Evolutionary conservation across 1,140 invertebrate species (phyloP).

Genomic region (Meloidogyne floridensis): DNA sequence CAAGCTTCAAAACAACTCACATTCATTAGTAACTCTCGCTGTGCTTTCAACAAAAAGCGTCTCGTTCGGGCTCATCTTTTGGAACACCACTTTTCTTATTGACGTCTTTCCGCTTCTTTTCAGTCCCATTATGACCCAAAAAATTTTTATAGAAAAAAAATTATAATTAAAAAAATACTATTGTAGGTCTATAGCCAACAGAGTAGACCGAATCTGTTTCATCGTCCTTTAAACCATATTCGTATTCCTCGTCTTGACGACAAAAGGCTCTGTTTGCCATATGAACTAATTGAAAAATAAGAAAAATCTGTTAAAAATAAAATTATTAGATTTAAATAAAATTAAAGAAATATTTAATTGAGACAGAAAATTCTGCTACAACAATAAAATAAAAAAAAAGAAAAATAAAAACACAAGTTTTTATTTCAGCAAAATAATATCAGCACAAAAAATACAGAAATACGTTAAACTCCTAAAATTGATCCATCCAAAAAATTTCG

Average conservation of each 20-base stretch:
- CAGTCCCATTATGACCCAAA: constrained; percentile 43
- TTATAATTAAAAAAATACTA: constrained; percentile 29
- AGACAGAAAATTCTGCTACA: too few species aligned
- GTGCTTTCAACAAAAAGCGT: constrained; percentile 98
- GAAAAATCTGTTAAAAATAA: neutral
- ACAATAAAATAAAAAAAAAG: too few species aligned
- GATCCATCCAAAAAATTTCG: too few species aligned
- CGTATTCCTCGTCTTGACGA: constrained; percentile 38
- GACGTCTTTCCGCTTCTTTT: constrained; percentile 95
- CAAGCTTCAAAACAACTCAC: constrained; percentile 67
- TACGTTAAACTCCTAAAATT: neutral
- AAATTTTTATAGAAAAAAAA: neutral
- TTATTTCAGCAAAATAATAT: neutral
- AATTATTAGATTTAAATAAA: neutral
- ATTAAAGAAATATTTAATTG: too few species aligned
- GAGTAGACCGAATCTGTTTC: constrained; percentile 53
- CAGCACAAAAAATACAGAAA: neutral
- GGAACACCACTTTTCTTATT: constrained; percentile 99
- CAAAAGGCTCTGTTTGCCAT: constrained; percentile 33
- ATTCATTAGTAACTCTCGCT: constrained; percentile 96
- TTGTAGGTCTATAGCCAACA: constrained; percentile 45
- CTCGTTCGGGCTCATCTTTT: constrained; percentile 99
- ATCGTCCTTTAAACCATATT: constrained; percentile 45
- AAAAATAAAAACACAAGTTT: too few species aligned
- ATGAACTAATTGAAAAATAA: neutral